Evolutionary conservation across 2,113 vertebrate genomes (phyloP).

Genomic region (Eudyptes chrysolophus): DNA sequence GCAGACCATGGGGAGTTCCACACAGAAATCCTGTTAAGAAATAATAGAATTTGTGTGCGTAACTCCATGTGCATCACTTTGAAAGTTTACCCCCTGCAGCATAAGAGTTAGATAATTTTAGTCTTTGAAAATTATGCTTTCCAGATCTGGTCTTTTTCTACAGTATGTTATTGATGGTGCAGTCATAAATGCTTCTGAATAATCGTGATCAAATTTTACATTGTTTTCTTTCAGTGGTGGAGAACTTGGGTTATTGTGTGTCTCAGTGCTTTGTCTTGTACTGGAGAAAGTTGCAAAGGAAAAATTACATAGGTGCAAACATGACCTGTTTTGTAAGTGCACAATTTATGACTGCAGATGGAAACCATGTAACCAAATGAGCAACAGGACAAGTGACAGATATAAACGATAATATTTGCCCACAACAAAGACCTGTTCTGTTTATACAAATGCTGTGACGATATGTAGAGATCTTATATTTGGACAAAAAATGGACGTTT

Average conservation of each 20-base stretch:
- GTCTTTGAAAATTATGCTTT: slow-evolving; percentile 25
- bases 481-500: neutral
- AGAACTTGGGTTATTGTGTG: neutral
- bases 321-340: neutral
- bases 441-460: neutral
- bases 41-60: slow-evolving; percentile 49
- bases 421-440: neutral
- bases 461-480: neutral
- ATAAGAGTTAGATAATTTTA: slow-evolving; percentile 28
- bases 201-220: neutral
- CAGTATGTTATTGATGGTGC: neutral
- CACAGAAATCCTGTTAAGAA: slow-evolving; percentile 46
- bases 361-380: neutral
- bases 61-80: slow-evolving; percentile 24
- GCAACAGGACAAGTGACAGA: neutral
- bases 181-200: slow-evolving; percentile 7
- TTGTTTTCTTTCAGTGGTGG: neutral
- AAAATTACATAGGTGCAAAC: neutral
- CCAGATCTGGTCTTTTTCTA: slow-evolving; percentile 19
- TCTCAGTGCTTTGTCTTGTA: neutral
- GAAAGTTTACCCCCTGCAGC: slow-evolving; percentile 46
- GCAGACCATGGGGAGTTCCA: neutral
- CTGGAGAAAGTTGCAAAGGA: neutral
- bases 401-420: neutral
- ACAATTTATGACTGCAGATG: neutral